Evolutionary conservation across 2,113 vertebrate species (phyloP).

Genomic region (Silurus asotus): DNA sequence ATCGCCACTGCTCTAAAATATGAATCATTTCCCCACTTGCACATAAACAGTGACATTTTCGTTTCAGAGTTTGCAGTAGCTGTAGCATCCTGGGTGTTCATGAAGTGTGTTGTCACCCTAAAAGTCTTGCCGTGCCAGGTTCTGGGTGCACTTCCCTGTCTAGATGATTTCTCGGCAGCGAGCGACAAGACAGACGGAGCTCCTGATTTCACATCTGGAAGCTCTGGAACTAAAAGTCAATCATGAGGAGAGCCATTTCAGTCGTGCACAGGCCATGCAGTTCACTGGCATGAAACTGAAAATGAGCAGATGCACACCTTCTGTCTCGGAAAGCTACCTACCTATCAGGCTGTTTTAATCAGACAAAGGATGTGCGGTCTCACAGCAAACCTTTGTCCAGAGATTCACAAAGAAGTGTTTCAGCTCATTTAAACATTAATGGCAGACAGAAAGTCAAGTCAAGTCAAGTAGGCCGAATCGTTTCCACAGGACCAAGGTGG

Average conservation of each 20-base stretch:
- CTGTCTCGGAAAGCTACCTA: background rate
- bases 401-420: background rate
- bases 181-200: background rate
- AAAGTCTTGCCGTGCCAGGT: background rate
- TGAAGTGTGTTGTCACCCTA: background rate
- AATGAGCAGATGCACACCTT: background rate
- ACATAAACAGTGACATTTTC: background rate
- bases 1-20: background rate
- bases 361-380: background rate
- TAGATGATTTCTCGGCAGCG: background rate
- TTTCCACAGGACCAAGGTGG: too few species aligned
- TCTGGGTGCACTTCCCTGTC: background rate
- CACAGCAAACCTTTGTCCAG: background rate
- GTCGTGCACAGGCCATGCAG: background rate
- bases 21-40: background rate
- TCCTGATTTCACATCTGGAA: slow-evolving; percentile 8
- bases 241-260: background rate
- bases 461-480: too few species aligned
- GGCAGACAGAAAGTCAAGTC: background rate
- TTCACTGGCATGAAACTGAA: background rate
- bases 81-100: background rate
- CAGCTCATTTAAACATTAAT: background rate
- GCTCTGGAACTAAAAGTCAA: background rate
- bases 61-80: background rate
- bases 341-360: background rate